phyloP scores from a whole-genome alignment of 1,140 invertebrate species.

The Hermetia illucens region DNA sequence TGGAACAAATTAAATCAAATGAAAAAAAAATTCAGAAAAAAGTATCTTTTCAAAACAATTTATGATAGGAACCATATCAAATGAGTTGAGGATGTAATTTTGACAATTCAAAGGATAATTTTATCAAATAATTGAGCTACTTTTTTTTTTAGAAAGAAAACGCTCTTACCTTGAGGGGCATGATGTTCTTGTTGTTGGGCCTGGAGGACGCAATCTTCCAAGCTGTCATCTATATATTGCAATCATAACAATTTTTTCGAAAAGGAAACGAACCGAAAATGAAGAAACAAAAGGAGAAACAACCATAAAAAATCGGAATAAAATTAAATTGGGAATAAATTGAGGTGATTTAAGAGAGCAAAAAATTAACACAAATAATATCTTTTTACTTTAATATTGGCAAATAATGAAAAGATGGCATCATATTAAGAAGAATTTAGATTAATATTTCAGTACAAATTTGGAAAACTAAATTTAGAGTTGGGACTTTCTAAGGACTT shows the following conservation, averaged over 20 bases:
- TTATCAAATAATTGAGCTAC: not conserved
- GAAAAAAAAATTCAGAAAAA: not conserved
- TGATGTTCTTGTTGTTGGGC: constrained; percentile 35
- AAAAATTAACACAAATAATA: too few relatives aligned
- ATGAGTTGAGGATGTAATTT: too few relatives aligned
- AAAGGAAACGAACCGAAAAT: constrained; percentile 6
- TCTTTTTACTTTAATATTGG: too few relatives aligned
- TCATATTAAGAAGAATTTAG: constrained; percentile 8
- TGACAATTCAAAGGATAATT: too few relatives aligned
- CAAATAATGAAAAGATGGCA: too few relatives aligned
- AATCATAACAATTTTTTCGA: not conserved
- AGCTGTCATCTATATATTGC: constrained; percentile 34
- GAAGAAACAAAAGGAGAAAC: constrained; percentile 15
- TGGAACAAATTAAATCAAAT: not conserved
- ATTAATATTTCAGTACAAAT: too few relatives aligned
- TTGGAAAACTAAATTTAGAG: constrained; percentile 5
- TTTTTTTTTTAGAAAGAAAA: not conserved
- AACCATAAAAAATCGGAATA: constrained; percentile 15
- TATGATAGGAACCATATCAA: too few relatives aligned
- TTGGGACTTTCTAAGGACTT: too few relatives aligned
- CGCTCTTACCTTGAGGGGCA: constrained; percentile 14
- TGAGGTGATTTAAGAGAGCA: too few relatives aligned
- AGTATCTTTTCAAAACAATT: too few relatives aligned
- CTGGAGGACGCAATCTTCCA: constrained; percentile 42
- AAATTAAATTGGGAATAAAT: constrained; percentile 13